Evolutionary conservation across 2,797 vertebrate genomes (phyloP), one percentile per base, ranked within the genome.

Genomic region (Micrastur ruficollis): DNA sequence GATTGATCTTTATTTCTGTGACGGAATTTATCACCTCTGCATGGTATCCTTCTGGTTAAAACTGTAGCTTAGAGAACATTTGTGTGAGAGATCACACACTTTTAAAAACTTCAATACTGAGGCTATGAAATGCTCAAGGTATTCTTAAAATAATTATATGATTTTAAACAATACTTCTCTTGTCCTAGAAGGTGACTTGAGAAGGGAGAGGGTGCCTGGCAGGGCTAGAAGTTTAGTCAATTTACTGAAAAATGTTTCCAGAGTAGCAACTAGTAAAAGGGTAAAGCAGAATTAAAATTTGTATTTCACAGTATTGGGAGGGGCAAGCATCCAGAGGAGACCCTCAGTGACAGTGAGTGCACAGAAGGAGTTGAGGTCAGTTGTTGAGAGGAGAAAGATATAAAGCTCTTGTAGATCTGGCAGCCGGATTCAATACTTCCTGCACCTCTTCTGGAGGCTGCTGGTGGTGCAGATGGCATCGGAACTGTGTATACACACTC

Each of bases 11-110:
- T 71, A 70, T 53, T 91, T 82, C 68, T 85, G 14, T 29, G 11
- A 10, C 68, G 38, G 63, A 67, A 55, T 94, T 89, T 65, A 40
- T 59, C 61, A 34, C 34, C 11, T 87, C 61, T 82, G 40, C 26
- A 13, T 79, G 70, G 11, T 86, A 38, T 40, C 42, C 47, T 93
- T 89, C 40, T 76, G 59, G n/a, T 80, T 89, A 80, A 76, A 95
- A 52, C 44, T 56, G 19, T 27, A 75, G 55, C 42, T 89, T 49
- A 67, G 26, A 74, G 68, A 75, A 13, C 34, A 21, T 47, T 47
- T 91, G 12, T 42, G 83, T 88, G 34, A 74, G 52, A 73, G 65
- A 66, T 32, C 70, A 56, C 20, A 42, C 14, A 4, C 22, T 59
- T 56, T 12, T 26, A 46, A 67, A 76, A 79, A 20, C 40, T 36